Conservation (phyloP, 2,113 vertebrate genomes). For the Artemisiospiza belli region DNA sequence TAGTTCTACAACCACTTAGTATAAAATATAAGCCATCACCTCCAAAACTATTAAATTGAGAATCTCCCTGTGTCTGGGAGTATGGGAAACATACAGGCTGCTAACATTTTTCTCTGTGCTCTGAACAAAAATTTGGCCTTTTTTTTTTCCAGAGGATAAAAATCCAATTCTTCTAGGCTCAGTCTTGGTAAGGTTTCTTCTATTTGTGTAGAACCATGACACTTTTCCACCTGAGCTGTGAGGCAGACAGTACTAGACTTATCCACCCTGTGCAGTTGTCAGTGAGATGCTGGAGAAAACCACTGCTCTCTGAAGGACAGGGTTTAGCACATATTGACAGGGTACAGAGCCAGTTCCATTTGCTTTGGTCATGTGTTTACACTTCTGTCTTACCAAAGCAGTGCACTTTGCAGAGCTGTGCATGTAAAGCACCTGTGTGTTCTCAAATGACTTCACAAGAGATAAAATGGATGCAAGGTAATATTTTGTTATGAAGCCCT, state of each 20-base stretch:
- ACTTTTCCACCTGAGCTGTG: not conserved
- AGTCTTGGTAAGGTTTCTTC: fast-evolving
- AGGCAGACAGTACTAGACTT: not conserved
- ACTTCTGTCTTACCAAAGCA: not conserved
- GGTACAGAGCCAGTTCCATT: not conserved
- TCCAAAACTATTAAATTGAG: not conserved
- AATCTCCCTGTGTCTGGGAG: not conserved
- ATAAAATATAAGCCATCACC: not conserved
- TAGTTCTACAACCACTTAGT: not conserved
- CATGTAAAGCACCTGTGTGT: not conserved
- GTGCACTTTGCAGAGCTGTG: not conserved
- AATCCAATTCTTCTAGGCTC: not conserved
- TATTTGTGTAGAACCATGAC: not conserved
- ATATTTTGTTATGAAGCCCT: not conserved
- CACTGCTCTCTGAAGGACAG: not conserved
- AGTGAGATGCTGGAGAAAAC: not conserved
- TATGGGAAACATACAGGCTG: not conserved
- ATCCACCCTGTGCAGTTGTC: no score
- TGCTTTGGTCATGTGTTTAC: not conserved
- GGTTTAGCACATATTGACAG: not conserved
- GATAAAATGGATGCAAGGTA: not conserved
- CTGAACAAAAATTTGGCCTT: not conserved
- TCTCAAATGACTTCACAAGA: not conserved
- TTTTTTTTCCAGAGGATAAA: not conserved
- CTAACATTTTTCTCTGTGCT: not conserved